Evolutionary conservation across 2,888 invertebrate genomes (phyloP).

Genomic region (Dorcus hopei): DNA sequence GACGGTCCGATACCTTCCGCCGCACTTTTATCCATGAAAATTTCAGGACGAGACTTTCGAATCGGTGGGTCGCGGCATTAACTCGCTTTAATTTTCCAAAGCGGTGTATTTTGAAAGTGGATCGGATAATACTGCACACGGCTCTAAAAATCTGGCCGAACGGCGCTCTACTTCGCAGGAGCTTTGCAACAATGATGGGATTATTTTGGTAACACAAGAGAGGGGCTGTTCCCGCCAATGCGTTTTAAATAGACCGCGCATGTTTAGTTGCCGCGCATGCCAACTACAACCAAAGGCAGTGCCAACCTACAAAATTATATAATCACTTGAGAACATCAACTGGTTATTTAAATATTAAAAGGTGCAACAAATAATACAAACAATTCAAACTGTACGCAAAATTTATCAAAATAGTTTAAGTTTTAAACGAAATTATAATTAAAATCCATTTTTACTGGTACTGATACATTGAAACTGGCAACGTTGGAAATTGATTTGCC

Average conservation of each 20-base stretch:
- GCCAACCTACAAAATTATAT: too few relatives aligned
- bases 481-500: too few relatives aligned
- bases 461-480: too few relatives aligned
- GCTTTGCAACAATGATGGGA: slow-evolving; percentile 41
- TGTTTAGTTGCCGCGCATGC: not conserved
- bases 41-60: not conserved
- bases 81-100: too few relatives aligned
- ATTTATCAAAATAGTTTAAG: too few relatives aligned
- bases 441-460: too few relatives aligned
- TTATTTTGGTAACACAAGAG: slow-evolving; percentile 46
- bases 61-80: not conserved
- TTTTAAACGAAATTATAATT: too few relatives aligned
- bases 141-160: slow-evolving; percentile 18
- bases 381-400: too few relatives aligned
- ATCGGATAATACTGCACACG: slow-evolving; percentile 13
- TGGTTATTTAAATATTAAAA: too few relatives aligned
- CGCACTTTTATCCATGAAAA: slow-evolving; percentile 40
- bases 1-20: slow-evolving; percentile 14
- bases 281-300: too few relatives aligned
- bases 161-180: slow-evolving; percentile 28
- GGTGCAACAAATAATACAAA: too few relatives aligned
- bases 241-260: slow-evolving; percentile 34
- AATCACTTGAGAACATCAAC: too few relatives aligned
- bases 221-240: slow-evolving; percentile 42
- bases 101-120: slow-evolving; percentile 1